A percentile compares a stretch with the other conserved stretches of the same genome.
Conservation (phyloP, 2,113 vertebrate genomes). For the Myrmophylax atrothorax region DNA sequence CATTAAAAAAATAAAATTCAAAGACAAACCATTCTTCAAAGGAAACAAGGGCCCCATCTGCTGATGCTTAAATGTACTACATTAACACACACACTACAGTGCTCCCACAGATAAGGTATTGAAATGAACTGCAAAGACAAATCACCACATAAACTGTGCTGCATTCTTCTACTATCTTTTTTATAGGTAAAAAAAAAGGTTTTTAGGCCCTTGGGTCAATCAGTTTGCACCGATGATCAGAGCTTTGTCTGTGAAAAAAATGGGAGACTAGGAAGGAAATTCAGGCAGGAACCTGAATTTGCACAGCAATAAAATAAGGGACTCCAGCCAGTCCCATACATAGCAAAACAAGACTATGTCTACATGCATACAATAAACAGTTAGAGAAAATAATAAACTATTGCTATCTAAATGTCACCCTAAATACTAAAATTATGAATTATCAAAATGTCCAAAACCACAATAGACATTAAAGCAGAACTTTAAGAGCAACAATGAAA, state of each 20-base stretch:
- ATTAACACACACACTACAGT: slow-evolving; percentile 54
- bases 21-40: slow-evolving; percentile 74
- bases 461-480: slow-evolving; percentile 4
- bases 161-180: slow-evolving; percentile 10
- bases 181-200: background rate
- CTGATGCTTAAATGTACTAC: slow-evolving; percentile 81
- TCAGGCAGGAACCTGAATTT: background rate
- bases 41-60: slow-evolving; percentile 86
- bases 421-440: slow-evolving; percentile 59
- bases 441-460: slow-evolving; percentile 48
- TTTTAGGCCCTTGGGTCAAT: background rate
- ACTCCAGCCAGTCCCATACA: background rate
- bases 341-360: background rate
- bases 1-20: slow-evolving; percentile 65
- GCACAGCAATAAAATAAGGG: background rate
- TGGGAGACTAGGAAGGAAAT: background rate
- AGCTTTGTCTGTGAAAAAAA: background rate
- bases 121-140: slow-evolving; percentile 31
- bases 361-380: background rate
- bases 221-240: background rate
- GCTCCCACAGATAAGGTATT: background rate
- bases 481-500: slow-evolving; percentile 39
- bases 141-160: slow-evolving; percentile 19
- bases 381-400: slow-evolving; percentile 18
- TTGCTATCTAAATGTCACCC: slow-evolving; percentile 40